Evolutionary conservation across 1,140 invertebrate species (phyloP), one percentile per base, ranked within the genome.

Genomic region (Sitobion miscanthi): DNA sequence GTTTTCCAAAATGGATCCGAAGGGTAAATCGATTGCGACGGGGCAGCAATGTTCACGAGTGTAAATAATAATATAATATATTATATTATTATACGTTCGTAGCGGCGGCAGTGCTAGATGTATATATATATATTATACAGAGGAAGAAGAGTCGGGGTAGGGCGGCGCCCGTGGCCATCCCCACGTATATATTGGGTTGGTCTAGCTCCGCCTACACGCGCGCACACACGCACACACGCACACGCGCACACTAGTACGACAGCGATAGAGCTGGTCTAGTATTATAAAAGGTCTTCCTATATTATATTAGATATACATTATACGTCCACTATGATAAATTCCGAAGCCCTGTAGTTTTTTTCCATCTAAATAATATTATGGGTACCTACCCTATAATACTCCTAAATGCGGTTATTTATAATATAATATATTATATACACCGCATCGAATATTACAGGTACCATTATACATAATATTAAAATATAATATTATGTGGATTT

Each of bases 161-260:
- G 91, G 91, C 91, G 91, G 91, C 35, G 91, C 49, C 35, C 45
- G n/a, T 25, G 11, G 35, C 91, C 91, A 93, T 93, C 91, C 91
- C 91, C 91, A 25, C 57, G 54, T 90, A 25, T 38, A 45, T 69
- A 45, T 90, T 90, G 91, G 49, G 82, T 85, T 93, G 49, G 77
- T 93, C 77, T 85, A 93, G 77, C 91, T 86, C 91, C 91, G 82
- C 91, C 91, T 83, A 85, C 49, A 30, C 91, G 38, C n/a, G 35
- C 91, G 30, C 49, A 57, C 91, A 85, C 30, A 92, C 35, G 54
- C 69, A 57, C 47, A 35, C 69, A 42, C 45, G 25, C 47, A 82
- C 69, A 35, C 45, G 30, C 90, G 14, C 42, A 47, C 11, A 77
- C n/a, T 11, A 35, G n/a, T 77, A 49, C 45, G 20, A 47, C 21